phyloP scores from a whole-genome alignment of 2,113 vertebrate genomes.

The Podarcis muralis region DNA sequence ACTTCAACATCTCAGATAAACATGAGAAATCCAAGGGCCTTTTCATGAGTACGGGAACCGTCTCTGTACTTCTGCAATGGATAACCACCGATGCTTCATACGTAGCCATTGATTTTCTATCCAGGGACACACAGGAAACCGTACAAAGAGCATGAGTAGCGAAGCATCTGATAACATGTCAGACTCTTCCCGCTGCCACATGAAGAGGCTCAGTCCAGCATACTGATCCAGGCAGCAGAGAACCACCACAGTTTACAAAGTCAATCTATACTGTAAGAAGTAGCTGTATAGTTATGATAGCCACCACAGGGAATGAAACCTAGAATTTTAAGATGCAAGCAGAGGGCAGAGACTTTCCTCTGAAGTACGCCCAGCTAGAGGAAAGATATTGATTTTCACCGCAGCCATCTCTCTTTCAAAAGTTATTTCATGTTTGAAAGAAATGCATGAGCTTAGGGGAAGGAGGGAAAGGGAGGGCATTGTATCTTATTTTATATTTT shows the following conservation, averaged over 20 bases:
- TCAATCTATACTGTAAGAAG: slow-evolving; percentile 71
- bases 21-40: slow-evolving; percentile 47
- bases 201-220: slow-evolving; percentile 55
- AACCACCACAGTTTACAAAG: slow-evolving; percentile 61
- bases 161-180: slow-evolving; percentile 56
- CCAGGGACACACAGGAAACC: slow-evolving; percentile 61
- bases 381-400: slow-evolving; percentile 73
- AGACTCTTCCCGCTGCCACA: slow-evolving; percentile 60
- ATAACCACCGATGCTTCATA: slow-evolving; percentile 57
- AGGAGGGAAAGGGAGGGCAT: slow-evolving; percentile 50
- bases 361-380: slow-evolving; percentile 68
- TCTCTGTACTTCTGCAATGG: slow-evolving; percentile 46
- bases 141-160: slow-evolving; percentile 67
- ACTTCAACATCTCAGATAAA: slow-evolving; percentile 23
- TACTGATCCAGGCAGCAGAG: slow-evolving; percentile 53
- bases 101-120: slow-evolving; percentile 69
- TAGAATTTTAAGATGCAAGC: slow-evolving; percentile 65
- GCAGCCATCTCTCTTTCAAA: slow-evolving; percentile 67
- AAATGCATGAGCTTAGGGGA: slow-evolving; percentile 54
- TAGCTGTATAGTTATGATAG: slow-evolving; percentile 66
- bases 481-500: slow-evolving; percentile 48
- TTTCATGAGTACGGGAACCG: slow-evolving; percentile 31
- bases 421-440: slow-evolving; percentile 72
- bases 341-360: slow-evolving; percentile 63
- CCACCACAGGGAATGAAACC: slow-evolving; percentile 60